Conservation (phyloP, 2,888 invertebrate species). For the Anodontia alba region DNA sequence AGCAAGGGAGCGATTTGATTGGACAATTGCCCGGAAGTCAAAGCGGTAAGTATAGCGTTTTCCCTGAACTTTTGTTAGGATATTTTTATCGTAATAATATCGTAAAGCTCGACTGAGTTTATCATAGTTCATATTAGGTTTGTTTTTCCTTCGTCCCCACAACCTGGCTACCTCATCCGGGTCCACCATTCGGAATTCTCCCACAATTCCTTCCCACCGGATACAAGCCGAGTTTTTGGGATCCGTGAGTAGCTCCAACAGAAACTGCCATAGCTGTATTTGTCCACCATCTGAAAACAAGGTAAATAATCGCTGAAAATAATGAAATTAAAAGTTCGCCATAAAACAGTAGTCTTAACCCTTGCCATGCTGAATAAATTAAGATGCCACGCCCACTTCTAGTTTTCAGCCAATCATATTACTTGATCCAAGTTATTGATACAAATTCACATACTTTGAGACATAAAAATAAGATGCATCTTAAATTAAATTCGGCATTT, state of each 20-base stretch:
- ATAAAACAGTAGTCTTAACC: not conserved
- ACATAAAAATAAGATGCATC: not conserved
- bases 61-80: slow-evolving; percentile 82
- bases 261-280: slow-evolving; percentile 99
- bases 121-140: slow-evolving; percentile 83
- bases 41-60: slow-evolving; percentile 82
- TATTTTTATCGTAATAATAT: slow-evolving; percentile 85
- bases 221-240: slow-evolving; percentile 85
- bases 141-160: slow-evolving; percentile 81
- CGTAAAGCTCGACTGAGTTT: slow-evolving; percentile 82
- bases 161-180: slow-evolving; percentile 81
- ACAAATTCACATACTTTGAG: too few relatives aligned
- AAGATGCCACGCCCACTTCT: too few relatives aligned
- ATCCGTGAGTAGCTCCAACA: slow-evolving; percentile 96
- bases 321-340: not conserved
- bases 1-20: slow-evolving; percentile 54
- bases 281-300: slow-evolving; percentile 88
- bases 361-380: too few relatives aligned
- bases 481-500: not conserved
- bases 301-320: not conserved
- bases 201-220: slow-evolving; percentile 78
- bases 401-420: too few relatives aligned
- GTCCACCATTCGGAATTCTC: slow-evolving; percentile 81
- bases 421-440: too few relatives aligned
- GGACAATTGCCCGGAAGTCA: slow-evolving; percentile 67